A percentile compares a stretch with the other conserved stretches of the same genome.
phyloP scores from a whole-genome alignment of 2,888 invertebrate genomes.

The Cheilosia variabilis region DNA sequence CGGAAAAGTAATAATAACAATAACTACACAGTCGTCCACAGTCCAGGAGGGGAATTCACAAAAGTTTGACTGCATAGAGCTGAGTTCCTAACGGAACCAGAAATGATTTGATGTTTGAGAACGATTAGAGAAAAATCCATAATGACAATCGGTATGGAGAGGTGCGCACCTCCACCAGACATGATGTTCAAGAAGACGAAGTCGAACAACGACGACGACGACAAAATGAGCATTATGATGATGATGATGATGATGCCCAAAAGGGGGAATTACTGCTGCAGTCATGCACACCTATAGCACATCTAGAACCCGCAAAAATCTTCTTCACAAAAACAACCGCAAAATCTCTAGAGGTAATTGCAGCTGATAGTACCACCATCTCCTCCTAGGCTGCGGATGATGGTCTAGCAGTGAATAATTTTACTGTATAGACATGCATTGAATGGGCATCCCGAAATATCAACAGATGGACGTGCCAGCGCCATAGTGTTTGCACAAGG shows the following conservation, averaged over 20 bases:
- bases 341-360: constrained; percentile 66
- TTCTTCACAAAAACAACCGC: constrained; percentile 53
- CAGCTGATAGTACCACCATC: constrained; percentile 66
- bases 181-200: constrained; percentile 59
- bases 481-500: constrained; percentile 65
- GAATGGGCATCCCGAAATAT: constrained; percentile 67
- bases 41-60: constrained; percentile 54
- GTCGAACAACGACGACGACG: constrained; percentile 14
- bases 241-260: constrained; percentile 73
- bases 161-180: constrained; percentile 57
- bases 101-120: constrained; percentile 76
- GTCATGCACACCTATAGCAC: constrained; percentile 66
- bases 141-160: constrained; percentile 70
- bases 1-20: constrained; percentile 73
- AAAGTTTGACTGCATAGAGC: constrained; percentile 42
- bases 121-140: constrained; percentile 75
- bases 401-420: constrained; percentile 30
- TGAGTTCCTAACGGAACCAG: constrained; percentile 73
- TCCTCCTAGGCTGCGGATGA: constrained; percentile 3
- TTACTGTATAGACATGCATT: neutral
- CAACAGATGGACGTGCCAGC: constrained; percentile 70
- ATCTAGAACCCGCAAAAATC: constrained; percentile 58
- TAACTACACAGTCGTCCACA: constrained; percentile 43
- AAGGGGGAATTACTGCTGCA: constrained; percentile 69
- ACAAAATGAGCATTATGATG: constrained; percentile 44